Percentiles rank a stretch among this genome's conserved stretches.
Evolutionary conservation across 2,797 vertebrate species (phyloP).

Genomic region (Dendrocincla fuliginosa): DNA sequence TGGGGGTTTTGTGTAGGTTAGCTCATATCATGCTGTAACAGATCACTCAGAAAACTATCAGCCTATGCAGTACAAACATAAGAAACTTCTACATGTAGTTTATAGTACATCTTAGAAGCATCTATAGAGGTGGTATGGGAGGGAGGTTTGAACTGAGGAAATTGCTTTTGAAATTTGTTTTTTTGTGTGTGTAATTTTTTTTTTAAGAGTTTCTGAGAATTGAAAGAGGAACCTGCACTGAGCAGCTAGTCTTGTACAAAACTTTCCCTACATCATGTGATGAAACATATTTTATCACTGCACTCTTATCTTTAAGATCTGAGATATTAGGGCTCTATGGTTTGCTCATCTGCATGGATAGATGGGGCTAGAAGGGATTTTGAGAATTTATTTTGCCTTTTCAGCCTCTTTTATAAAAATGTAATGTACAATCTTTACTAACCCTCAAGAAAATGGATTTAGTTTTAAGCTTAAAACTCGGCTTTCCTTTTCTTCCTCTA

Average conservation of each 20-base stretch:
- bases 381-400: not conserved
- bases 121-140: not conserved
- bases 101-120: not conserved
- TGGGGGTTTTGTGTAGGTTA: not conserved
- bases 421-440: not conserved
- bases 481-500: not conserved
- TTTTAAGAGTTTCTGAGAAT: slow-evolving; percentile 22
- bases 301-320: not conserved
- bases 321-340: not conserved
- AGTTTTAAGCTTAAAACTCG: not conserved
- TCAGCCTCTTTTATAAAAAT: not conserved
- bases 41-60: not conserved
- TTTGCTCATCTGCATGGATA: not conserved
- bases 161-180: not conserved
- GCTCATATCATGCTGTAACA: not conserved
- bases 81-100: not conserved
- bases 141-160: slow-evolving; percentile 7
- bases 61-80: not conserved
- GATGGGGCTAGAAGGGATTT: not conserved
- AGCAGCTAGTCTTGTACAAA: not conserved
- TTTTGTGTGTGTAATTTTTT: not conserved
- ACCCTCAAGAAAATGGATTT: not conserved
- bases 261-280: slow-evolving; percentile 28
- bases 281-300: slow-evolving; percentile 20
- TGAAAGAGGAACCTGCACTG: slow-evolving; percentile 59